A percentile compares a stretch with the other conserved stretches of the same genome.
phyloP scores from a whole-genome alignment of 2,797 vertebrate genomes.

The Loriculus beryllinus region DNA sequence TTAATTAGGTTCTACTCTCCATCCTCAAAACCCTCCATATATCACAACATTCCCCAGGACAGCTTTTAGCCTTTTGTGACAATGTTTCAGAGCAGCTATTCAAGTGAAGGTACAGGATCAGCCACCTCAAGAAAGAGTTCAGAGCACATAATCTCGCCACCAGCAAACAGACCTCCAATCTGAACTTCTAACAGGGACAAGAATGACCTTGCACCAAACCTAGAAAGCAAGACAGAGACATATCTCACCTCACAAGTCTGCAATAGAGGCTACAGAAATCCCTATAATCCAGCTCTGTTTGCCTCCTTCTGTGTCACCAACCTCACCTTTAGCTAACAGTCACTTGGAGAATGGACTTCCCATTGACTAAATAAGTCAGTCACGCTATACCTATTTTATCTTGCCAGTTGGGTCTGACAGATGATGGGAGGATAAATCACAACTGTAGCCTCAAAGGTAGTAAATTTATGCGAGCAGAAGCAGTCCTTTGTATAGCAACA shows the following conservation, averaged over 20 bases:
- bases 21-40: conserved; percentile 27
- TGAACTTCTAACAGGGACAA: neutral
- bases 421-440: neutral
- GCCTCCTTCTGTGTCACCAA: neutral
- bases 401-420: conserved; percentile 10
- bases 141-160: neutral
- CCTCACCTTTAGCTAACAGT: conserved; percentile 64
- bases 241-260: neutral
- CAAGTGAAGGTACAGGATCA: neutral
- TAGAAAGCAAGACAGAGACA: neutral
- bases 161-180: neutral
- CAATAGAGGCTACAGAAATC: neutral
- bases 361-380: conserved; percentile 17
- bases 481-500: neutral
- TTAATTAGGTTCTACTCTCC: conserved; percentile 44
- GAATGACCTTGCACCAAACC: neutral
- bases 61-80: neutral
- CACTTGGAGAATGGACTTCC: neutral
- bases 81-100: neutral
- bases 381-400: conserved; percentile 6
- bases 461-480: neutral
- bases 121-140: neutral
- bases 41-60: neutral
- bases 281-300: neutral
- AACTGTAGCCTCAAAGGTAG: neutral